phyloP scores from a whole-genome alignment of 2,797 vertebrate species.

The Babyrousa celebensis region DNA sequence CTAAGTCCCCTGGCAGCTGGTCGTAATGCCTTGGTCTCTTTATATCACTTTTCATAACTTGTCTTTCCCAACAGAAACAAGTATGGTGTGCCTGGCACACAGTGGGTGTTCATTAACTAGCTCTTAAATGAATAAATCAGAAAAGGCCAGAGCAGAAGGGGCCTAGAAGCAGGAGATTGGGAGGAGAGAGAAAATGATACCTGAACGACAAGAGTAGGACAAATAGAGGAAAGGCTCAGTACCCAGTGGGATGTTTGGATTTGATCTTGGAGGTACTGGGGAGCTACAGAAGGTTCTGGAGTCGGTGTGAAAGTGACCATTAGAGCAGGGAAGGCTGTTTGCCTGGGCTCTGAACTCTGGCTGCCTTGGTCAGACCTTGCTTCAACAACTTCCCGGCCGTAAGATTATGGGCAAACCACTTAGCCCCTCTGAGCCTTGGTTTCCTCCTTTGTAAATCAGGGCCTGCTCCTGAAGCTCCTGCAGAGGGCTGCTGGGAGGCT shows the following conservation, averaged over 20 bases:
- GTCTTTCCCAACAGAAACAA: not conserved
- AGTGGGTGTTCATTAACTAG: not conserved
- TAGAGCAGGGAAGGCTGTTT: not conserved
- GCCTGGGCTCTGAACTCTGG: not conserved
- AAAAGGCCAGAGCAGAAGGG: not conserved
- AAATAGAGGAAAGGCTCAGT: not conserved
- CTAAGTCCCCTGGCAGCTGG: not conserved
- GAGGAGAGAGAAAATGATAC: not conserved
- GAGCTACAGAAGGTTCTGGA: slow-evolving; percentile 13
- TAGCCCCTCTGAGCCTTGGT: not conserved
- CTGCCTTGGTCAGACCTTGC: not conserved
- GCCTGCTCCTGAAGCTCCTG: not conserved
- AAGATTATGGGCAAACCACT: not conserved
- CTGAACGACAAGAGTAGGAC: not conserved
- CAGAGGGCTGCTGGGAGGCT: not conserved
- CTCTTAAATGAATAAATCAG: not conserved
- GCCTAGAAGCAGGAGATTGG: not conserved
- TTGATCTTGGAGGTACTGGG: slow-evolving; percentile 1
- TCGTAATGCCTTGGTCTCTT: not conserved
- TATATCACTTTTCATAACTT: not conserved
- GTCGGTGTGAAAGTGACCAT: not conserved
- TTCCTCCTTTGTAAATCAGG: not conserved
- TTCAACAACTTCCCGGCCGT: not conserved
- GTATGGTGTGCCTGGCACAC: not conserved
- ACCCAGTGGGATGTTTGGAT: not conserved